phyloP scores from a whole-genome alignment of 1,140 invertebrate species.

The Macrobrachium nipponense region DNA sequence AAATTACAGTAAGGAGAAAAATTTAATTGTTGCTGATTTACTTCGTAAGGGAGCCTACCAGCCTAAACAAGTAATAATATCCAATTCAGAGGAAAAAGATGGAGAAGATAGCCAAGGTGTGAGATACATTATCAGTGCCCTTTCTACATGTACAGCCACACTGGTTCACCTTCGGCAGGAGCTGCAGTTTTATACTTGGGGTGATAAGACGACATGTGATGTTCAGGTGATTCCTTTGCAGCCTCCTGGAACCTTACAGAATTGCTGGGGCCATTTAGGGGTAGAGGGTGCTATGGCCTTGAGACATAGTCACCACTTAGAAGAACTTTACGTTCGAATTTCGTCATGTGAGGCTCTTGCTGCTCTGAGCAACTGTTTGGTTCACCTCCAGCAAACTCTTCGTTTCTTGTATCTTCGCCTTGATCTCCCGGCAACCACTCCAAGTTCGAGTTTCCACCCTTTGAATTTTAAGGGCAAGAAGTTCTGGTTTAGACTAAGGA shows the following conservation, averaged over 20 bases:
- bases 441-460: slow-evolving; percentile 31
- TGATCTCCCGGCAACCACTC: slow-evolving; percentile 23
- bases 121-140: slow-evolving; percentile 34
- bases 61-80: slow-evolving; percentile 29
- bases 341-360: slow-evolving; percentile 37
- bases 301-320: slow-evolving; percentile 41
- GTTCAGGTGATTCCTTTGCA: slow-evolving; percentile 39
- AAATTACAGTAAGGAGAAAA: slow-evolving; percentile 35
- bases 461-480: slow-evolving; percentile 43
- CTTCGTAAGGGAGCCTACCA: slow-evolving; percentile 37
- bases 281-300: slow-evolving; percentile 47
- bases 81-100: slow-evolving; percentile 1
- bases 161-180: slow-evolving; percentile 50
- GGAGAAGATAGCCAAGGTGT: neutral
- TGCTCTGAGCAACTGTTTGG: slow-evolving; percentile 32
- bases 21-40: slow-evolving; percentile 34
- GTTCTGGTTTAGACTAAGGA: slow-evolving; percentile 43
- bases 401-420: slow-evolving; percentile 43
- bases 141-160: slow-evolving; percentile 41
- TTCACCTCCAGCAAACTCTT: neutral
- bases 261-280: slow-evolving; percentile 49
- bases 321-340: slow-evolving; percentile 41
- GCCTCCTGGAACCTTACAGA: slow-evolving; percentile 39
- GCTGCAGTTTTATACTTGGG: slow-evolving; percentile 50
- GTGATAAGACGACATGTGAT: slow-evolving; percentile 34